Evolutionary conservation across 2,888 invertebrate species (phyloP), one percentile per base, ranked within the genome.

Genomic region (Globia sparganii): DNA sequence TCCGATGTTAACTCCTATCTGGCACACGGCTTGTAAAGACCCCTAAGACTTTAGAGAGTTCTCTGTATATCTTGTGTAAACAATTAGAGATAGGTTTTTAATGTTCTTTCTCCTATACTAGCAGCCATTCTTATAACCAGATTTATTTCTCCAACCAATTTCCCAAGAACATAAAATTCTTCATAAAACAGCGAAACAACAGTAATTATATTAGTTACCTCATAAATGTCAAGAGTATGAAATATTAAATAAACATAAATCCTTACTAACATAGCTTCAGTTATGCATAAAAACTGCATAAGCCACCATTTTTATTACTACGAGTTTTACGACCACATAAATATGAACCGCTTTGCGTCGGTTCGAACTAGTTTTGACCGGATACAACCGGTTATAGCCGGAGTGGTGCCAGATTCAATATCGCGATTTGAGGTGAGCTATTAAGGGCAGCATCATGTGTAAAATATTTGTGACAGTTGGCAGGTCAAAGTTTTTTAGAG

Each of bases 231-330:
- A 34, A 69, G 62, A 61, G 65, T 65, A 74, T 84, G 59, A 84
- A 80, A 80, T 84, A 84, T 84, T 79, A 80, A 84, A 87, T 80
- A 87, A 84, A 79, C 83, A 70, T 84, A 79, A 84, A 87, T 84
- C 75, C 40, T 80, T 59, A 86, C 87, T 78, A 86, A 53, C 69
- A 74, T 61, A 64, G 85, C 83, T 53, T 74, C 61, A 74, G 67
- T 72, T 83, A 84, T 89, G 90, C 88, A 89, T 89, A 91, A 92
- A 91, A 92, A 92, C 88, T 91, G 91, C 90, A 91, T 88, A 88
- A 91, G 88, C 78, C 85, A 83, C 86, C 85, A 77, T 85, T 91
- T 92, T 91, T 91, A 91, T 90, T 88, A 82, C 88, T 74, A 71
- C 75, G 78, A 79, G 79, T 83, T 91, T 91, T 92, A 92, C 88